These are phyloP conservation scores for Drosophila helvetica DNA, from an alignment of 2,888 invertebrate species.

Conservation along the genomic window DNA sequence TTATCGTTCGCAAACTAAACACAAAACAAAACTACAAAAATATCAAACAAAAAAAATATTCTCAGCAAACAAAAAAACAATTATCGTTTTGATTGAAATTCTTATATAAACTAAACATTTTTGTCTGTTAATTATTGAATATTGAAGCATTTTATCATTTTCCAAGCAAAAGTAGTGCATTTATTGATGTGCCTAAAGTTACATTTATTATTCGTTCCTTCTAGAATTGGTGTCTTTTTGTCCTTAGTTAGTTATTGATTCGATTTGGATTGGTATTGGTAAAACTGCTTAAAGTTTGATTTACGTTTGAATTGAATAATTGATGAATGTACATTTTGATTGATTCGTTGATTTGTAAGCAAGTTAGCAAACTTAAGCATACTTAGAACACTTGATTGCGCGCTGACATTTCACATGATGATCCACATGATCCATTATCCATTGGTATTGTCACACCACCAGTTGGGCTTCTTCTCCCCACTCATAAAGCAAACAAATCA, in stretches of 20 bases:
- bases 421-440: neutral
- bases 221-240: conserved; percentile 69
- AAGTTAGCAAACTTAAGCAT: conserved; percentile 46
- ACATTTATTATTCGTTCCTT: conserved; percentile 36
- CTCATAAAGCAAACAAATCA: neutral
- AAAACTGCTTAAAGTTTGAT: conserved; percentile 40
- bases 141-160: conserved; percentile 47
- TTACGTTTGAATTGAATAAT: conserved; percentile 43
- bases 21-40: conserved; percentile 49
- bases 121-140: conserved; percentile 50
- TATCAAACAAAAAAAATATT: conserved; percentile 46
- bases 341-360: conserved; percentile 44
- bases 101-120: conserved; percentile 41
- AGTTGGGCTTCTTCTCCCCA: neutral
- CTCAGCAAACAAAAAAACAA: conserved; percentile 20
- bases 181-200: conserved; percentile 62
- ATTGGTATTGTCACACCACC: neutral
- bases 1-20: conserved; percentile 81
- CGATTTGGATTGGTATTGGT: conserved; percentile 28
- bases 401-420: conserved; percentile 14
- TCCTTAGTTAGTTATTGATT: conserved; percentile 40
- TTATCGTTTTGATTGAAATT: conserved; percentile 50
- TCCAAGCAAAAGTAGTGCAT: conserved; percentile 62
- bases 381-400: conserved; percentile 35
- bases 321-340: conserved; percentile 40